Evolutionary conservation across 2,113 vertebrate genomes (phyloP).

Genomic region (Chloroceryle aenea): DNA sequence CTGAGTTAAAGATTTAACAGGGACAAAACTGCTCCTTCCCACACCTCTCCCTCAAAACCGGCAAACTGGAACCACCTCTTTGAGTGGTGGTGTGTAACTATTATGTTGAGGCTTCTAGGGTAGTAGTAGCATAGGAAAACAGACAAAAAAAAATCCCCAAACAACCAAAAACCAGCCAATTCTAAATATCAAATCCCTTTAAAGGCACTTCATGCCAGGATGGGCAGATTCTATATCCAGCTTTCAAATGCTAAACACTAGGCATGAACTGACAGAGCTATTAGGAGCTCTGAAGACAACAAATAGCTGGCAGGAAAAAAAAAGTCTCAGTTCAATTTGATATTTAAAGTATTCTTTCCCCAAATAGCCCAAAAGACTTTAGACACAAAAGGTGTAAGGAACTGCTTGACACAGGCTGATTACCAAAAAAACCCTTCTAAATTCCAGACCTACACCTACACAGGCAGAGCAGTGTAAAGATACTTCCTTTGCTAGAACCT

Average conservation of each 20-base stretch:
- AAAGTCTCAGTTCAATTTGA: background rate
- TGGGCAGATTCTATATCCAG: background rate
- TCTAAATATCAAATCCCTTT: background rate
- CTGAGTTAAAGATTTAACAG: background rate
- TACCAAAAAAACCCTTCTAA: background rate
- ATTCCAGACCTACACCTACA: background rate
- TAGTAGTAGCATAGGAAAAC: background rate
- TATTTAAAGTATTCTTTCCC: background rate
- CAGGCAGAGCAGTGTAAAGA: background rate
- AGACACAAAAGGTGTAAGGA: background rate
- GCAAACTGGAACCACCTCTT: background rate
- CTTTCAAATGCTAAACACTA: background rate
- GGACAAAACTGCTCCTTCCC: background rate
- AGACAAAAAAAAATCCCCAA: background rate
- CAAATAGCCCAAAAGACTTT: background rate
- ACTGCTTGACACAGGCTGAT: background rate
- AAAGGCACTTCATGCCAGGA: background rate
- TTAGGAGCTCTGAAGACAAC: background rate
- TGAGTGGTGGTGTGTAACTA: background rate
- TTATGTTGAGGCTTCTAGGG: background rate
- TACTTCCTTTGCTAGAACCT: background rate
- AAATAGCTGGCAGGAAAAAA: background rate
- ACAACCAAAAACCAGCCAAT: background rate
- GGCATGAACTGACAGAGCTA: background rate
- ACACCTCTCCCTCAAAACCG: background rate